Percentiles rank a stretch among this genome's conserved stretches.
These are phyloP conservation scores for Zophobas morio DNA, from an alignment of 1,140 invertebrate species.

Conservation along the genomic window DNA sequence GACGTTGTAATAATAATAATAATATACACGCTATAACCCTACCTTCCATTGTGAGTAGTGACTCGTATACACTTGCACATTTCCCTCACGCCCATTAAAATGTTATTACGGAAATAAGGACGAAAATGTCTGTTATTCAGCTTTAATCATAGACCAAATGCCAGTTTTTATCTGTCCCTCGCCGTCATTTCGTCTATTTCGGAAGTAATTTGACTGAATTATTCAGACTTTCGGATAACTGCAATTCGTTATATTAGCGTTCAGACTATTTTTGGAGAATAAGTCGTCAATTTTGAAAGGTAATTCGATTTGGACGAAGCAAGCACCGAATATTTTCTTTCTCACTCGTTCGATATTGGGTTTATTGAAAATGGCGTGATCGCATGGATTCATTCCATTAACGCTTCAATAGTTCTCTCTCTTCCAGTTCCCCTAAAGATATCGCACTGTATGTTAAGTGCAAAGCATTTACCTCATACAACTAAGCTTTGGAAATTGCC, in stretches of 20 bases:
- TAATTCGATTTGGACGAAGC: slow-evolving; percentile 25
- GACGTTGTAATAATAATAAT: slow-evolving; percentile 42
- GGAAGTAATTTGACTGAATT: slow-evolving; percentile 39
- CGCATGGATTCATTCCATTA: slow-evolving; percentile 41
- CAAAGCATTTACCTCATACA: slow-evolving; percentile 23
- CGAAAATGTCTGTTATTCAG: slow-evolving; percentile 33
- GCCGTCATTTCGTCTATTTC: slow-evolving; percentile 21
- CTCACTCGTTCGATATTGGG: slow-evolving; percentile 23
- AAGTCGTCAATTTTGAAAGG: slow-evolving; percentile 19
- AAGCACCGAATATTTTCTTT: neutral
- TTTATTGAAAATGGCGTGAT: slow-evolving; percentile 42
- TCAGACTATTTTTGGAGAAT: slow-evolving; percentile 31
- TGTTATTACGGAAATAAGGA: slow-evolving; percentile 40
- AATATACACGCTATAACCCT: slow-evolving; percentile 26
- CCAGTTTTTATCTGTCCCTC: slow-evolving; percentile 25
- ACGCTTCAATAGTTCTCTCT: slow-evolving; percentile 40
- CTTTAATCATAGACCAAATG: slow-evolving; percentile 39
- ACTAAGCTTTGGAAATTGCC: neutral
- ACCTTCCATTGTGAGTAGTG: slow-evolving; percentile 29
- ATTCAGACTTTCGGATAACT: slow-evolving; percentile 26
- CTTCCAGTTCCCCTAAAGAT: slow-evolving; percentile 16
- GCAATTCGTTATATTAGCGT: slow-evolving; percentile 32
- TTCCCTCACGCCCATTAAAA: slow-evolving; percentile 38
- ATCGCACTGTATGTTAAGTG: slow-evolving; percentile 28
- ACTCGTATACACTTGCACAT: slow-evolving; percentile 30